Evolutionary conservation across 1,140 invertebrate genomes (phyloP).

Genomic region (Caenorhabditis remanei): DNA sequence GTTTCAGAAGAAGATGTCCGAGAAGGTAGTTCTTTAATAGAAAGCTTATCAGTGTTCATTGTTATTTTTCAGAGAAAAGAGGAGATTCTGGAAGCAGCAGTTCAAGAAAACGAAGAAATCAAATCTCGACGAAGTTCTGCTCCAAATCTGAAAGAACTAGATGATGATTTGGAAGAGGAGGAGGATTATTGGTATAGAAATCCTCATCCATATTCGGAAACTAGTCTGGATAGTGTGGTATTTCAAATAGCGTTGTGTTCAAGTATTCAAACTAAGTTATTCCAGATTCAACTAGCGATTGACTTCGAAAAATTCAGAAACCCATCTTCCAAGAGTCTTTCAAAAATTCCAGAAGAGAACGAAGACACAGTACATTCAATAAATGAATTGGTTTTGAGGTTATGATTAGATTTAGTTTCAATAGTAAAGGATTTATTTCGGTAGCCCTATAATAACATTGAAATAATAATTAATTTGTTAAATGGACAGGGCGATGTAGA

Average conservation of each 20-base stretch:
- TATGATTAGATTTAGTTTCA: background rate
- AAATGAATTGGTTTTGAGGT: background rate
- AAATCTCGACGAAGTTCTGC: constrained; percentile 17
- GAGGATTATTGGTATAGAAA: constrained; percentile 18
- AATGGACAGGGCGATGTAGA: background rate
- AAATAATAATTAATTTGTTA: background rate
- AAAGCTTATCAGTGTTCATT: background rate
- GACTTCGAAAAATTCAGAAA: constrained; percentile 3
- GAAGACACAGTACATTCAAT: background rate
- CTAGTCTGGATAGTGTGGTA: no score
- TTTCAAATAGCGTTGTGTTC: no score
- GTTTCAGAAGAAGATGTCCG: constrained; percentile 27
- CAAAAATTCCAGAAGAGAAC: background rate
- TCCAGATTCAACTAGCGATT: constrained; percentile 30
- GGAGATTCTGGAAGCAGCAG: constrained; percentile 2
- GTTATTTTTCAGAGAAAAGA: constrained; percentile 1
- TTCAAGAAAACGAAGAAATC: background rate
- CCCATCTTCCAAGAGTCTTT: background rate
- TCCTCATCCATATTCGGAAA: background rate
- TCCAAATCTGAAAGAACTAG: background rate
- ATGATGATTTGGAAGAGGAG: background rate
- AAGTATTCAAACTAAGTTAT: no score
- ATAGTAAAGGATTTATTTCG: background rate
- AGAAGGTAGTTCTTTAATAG: background rate
- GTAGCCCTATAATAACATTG: no score